phyloP scores from a whole-genome alignment of 2,797 vertebrate genomes.

The Nasua narica region DNA sequence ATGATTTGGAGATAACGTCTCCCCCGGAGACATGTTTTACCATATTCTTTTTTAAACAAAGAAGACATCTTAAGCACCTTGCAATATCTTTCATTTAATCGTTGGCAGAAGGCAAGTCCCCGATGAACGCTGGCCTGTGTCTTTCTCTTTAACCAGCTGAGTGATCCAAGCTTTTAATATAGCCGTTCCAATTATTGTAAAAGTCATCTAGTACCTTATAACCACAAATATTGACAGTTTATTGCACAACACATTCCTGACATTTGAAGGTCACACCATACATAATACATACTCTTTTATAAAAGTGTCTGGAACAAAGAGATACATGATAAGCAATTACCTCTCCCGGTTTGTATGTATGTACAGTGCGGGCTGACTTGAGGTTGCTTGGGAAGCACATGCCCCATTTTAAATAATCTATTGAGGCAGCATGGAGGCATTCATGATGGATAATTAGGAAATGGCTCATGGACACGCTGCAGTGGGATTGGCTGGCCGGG shows the following conservation, averaged over 20 bases:
- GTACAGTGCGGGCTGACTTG: conserved; percentile 79
- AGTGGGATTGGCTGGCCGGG: conserved; percentile 5
- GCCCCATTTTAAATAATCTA: conserved; percentile 62
- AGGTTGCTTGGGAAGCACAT: conserved; percentile 63
- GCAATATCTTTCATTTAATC: conserved; percentile 84
- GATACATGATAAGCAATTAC: conserved; percentile 93
- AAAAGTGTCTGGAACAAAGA: conserved; percentile 94
- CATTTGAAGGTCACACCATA: conserved; percentile 99
- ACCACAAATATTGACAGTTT: conserved; percentile 99
- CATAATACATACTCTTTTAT: conserved; percentile 97
- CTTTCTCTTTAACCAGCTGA: conserved; percentile 97
- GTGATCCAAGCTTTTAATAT: conserved; percentile 99
- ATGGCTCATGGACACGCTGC: not conserved
- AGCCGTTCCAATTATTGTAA: conserved; percentile 99
- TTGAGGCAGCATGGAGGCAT: conserved; percentile 52
- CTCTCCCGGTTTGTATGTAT: conserved; percentile 86
- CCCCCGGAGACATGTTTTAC: conserved; percentile 47
- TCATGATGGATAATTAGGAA: conserved; percentile 51
- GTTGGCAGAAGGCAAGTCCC: conserved; percentile 84
- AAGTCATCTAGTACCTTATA: conserved; percentile 99
- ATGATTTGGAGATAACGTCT: not conserved
- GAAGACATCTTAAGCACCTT: conserved; percentile 81
- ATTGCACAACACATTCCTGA: conserved; percentile 99
- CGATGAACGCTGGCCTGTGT: conserved; percentile 84
- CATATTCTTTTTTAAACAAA: conserved; percentile 72